These are phyloP conservation scores for Pygocentrus nattereri DNA, from an alignment of 2,797 vertebrate species.

Conservation along the genomic window DNA sequence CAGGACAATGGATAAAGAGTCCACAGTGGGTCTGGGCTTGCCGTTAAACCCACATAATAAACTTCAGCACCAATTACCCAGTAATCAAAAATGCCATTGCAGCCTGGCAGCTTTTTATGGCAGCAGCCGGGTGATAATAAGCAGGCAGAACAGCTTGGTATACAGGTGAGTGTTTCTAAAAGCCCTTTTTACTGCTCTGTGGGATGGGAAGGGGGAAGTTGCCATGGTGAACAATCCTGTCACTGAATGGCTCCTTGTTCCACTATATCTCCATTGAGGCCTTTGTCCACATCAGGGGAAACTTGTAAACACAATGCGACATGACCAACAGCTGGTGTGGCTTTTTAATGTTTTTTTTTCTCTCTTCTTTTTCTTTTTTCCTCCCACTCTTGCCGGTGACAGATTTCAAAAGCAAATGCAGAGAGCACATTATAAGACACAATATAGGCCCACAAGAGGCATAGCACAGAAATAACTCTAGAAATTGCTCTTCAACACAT, in stretches of 20 bases:
- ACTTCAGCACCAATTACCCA: conserved; percentile 56
- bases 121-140: conserved; percentile 47
- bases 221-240: conserved; percentile 57
- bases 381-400: neutral
- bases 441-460: conserved; percentile 38
- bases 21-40: conserved; percentile 36
- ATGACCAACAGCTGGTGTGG: conserved; percentile 48
- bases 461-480: conserved; percentile 44
- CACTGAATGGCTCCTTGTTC: conserved; percentile 34
- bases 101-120: conserved; percentile 36
- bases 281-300: conserved; percentile 42
- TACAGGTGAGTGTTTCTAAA: conserved; percentile 53
- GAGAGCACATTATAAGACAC: conserved; percentile 22
- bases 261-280: conserved; percentile 41
- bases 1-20: conserved; percentile 38
- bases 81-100: conserved; percentile 51
- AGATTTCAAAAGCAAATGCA: conserved; percentile 37
- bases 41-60: conserved; percentile 54
- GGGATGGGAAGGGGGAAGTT: conserved; percentile 37
- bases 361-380: neutral
- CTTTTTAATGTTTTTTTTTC: neutral
- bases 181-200: conserved; percentile 1
- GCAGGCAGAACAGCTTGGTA: conserved; percentile 23
- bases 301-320: conserved; percentile 52
- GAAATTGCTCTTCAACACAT: conserved; percentile 44